A percentile compares a stretch with the other conserved stretches of the same genome.
phyloP scores from a whole-genome alignment of 2,888 invertebrate species.

The Frankliniella intonsa region DNA sequence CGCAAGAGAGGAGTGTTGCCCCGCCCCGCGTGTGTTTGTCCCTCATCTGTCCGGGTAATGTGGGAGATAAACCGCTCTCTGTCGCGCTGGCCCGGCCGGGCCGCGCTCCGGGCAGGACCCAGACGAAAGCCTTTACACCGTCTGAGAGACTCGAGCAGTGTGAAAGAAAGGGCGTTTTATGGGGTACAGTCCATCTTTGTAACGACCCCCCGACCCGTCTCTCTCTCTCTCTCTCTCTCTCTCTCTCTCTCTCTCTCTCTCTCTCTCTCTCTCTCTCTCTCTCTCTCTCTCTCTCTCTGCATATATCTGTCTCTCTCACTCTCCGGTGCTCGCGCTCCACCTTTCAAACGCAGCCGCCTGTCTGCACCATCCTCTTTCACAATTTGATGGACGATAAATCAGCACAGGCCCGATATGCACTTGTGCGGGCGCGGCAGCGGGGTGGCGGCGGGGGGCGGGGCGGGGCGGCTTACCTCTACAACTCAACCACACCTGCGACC shows the following conservation, averaged over 20 bases:
- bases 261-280: not conserved
- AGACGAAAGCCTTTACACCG: too few species aligned
- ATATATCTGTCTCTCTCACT: not conserved
- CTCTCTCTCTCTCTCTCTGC: not conserved
- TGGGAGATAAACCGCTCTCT: too few species aligned
- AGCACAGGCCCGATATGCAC: conserved; percentile 11
- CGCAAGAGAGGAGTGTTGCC: too few species aligned
- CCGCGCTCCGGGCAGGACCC: too few species aligned
- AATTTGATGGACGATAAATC: conserved; percentile 22
- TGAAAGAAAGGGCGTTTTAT: not conserved
- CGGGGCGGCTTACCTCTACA: too few species aligned
- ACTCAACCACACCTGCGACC: not conserved
- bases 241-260: not conserved
- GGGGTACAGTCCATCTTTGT: conserved; percentile 2
- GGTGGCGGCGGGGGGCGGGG: not conserved
- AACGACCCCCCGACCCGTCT: not conserved
- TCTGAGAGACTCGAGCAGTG: too few species aligned
- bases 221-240: not conserved
- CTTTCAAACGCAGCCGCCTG: not conserved
- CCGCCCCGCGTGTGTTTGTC: too few species aligned
- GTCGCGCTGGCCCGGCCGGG: too few species aligned
- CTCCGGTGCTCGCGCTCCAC: not conserved
- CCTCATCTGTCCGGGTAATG: too few species aligned
- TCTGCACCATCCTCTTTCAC: conserved; percentile 1
- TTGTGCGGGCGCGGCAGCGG: not conserved